Evolutionary conservation across 2,113 vertebrate genomes (phyloP).

Genomic region (Stercorarius parasiticus): DNA sequence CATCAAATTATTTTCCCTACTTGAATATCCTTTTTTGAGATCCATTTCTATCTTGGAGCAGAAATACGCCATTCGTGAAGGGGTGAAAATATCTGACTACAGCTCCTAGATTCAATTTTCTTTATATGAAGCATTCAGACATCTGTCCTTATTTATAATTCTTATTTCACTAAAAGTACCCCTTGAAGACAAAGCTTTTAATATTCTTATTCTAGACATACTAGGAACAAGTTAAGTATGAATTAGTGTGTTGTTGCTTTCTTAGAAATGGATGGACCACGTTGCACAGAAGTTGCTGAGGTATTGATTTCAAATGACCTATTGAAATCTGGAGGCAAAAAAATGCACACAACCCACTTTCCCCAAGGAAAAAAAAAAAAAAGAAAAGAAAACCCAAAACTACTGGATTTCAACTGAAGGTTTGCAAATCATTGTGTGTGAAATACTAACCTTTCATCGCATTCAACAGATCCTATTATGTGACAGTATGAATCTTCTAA

Average conservation of each 20-base stretch:
- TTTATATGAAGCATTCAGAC: not conserved
- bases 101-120: not conserved
- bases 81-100: not conserved
- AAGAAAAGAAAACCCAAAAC: not conserved
- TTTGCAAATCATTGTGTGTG: conserved; percentile 7
- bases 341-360: not conserved
- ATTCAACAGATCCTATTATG: conserved; percentile 1
- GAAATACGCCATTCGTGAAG: not conserved
- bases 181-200: not conserved
- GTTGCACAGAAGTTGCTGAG: not conserved
- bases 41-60: not conserved
- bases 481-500: conserved; percentile 45
- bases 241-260: not conserved
- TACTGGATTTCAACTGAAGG: not conserved
- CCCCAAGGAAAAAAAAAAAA: accelerated
- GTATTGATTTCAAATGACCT: not conserved
- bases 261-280: not conserved
- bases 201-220: not conserved
- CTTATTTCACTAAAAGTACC: not conserved
- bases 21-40: not conserved
- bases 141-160: not conserved
- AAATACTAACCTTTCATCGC: conserved; percentile 40
- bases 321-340: not conserved
- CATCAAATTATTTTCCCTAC: not conserved
- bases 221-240: not conserved